Conservation (phyloP, 2,888 invertebrate species). For the Branchellion lobata region DNA sequence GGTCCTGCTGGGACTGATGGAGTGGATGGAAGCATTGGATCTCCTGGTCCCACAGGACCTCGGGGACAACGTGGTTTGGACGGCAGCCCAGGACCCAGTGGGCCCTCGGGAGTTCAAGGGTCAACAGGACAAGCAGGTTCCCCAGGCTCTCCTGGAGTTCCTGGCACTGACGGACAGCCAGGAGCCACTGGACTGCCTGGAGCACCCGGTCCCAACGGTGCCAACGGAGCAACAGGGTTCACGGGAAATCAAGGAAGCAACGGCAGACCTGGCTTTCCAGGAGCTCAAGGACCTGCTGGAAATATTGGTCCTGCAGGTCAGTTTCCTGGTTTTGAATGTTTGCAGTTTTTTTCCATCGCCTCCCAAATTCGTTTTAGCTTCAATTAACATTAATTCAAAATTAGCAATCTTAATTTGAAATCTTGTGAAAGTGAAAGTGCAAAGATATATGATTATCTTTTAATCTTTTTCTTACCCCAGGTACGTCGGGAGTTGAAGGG, state of each 20-base stretch:
- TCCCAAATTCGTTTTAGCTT: too few relatives aligned
- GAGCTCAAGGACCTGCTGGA: conserved; percentile 46
- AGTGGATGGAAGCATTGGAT: conserved; percentile 9
- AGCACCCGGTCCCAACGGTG: conserved; percentile 8
- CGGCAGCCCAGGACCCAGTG: neutral
- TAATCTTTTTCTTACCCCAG: too few relatives aligned
- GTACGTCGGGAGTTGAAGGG: too few relatives aligned
- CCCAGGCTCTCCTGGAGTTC: conserved; percentile 37
- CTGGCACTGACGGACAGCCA: conserved; percentile 37
- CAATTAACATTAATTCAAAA: too few relatives aligned
- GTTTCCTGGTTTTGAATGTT: neutral
- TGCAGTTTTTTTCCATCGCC: too few relatives aligned
- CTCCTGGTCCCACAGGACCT: neutral
- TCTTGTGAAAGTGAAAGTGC: too few relatives aligned
- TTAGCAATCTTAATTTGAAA: too few relatives aligned
- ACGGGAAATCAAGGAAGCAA: neutral
- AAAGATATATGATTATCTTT: too few relatives aligned
- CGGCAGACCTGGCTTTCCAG: conserved; percentile 32
- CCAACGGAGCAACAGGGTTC: neutral
- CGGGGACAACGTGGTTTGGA: neutral
- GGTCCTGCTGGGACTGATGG: conserved; percentile 32
- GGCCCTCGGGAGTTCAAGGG: neutral
- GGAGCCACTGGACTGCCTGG: conserved; percentile 34
- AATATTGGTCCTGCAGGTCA: conserved; percentile 54
- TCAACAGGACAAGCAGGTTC: conserved; percentile 32